A percentile compares a stretch with the other conserved stretches of the same genome.
Conservation (phyloP, 2,888 invertebrate genomes). For the Limnephilus auricula region DNA sequence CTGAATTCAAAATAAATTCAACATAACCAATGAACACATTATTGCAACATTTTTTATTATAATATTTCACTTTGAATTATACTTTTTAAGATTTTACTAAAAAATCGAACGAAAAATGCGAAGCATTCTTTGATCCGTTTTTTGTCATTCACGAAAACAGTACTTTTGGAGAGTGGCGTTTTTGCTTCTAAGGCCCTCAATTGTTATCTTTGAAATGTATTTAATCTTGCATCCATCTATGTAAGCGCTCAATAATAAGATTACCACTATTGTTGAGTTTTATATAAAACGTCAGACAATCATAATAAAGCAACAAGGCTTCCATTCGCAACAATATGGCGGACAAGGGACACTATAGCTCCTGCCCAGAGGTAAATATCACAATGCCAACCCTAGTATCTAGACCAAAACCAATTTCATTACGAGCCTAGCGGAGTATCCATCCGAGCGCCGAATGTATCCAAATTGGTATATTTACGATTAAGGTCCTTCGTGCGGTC, state of each 20-base stretch:
- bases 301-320: neutral
- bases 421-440: conserved; percentile 53
- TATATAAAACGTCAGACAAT: neutral
- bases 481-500: neutral
- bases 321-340: neutral
- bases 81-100: no score
- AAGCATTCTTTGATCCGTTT: no score
- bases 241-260: neutral
- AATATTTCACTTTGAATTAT: no score
- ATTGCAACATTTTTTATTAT: no score
- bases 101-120: no score
- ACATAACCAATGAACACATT: no score
- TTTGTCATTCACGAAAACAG: no score
- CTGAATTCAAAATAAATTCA: no score
- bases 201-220: no score
- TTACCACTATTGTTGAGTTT: neutral
- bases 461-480: conserved; percentile 55
- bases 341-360: neutral
- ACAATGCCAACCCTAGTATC: neutral
- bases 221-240: no score
- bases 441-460: conserved; percentile 42
- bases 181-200: no score
- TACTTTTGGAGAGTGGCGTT: no score
- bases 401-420: conserved; percentile 59
- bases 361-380: neutral